Conservation (phyloP, 1,140 invertebrate genomes). For the Harpegnathos saltator region DNA sequence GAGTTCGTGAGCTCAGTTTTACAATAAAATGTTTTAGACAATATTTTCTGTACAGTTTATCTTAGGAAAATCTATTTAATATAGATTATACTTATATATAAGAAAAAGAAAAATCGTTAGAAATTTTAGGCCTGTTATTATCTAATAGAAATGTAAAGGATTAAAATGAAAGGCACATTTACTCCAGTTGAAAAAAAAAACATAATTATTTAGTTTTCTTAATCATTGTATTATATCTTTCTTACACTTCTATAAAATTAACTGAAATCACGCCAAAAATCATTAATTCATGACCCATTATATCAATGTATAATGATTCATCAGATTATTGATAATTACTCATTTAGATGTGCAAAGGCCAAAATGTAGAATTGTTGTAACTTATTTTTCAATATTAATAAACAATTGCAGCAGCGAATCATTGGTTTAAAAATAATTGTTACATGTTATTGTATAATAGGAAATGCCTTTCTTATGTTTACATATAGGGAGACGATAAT, state of each 20-base stretch:
- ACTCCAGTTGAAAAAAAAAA: slow-evolving; percentile 29
- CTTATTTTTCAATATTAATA: slow-evolving; percentile 58
- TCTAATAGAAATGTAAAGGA: slow-evolving; percentile 43
- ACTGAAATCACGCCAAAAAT: slow-evolving; percentile 29
- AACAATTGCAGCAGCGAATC: slow-evolving; percentile 35
- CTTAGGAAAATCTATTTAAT: slow-evolving; percentile 52
- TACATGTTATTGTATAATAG: slow-evolving; percentile 32
- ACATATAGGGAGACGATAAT: neutral
- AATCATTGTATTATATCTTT: slow-evolving; percentile 40
- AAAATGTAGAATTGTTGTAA: slow-evolving; percentile 51
- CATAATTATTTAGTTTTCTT: slow-evolving; percentile 34
- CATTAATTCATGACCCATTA: slow-evolving; percentile 31
- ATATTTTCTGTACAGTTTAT: slow-evolving; percentile 64
- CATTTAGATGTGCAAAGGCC: slow-evolving; percentile 29
- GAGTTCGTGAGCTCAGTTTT: slow-evolving; percentile 34
- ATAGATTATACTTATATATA: slow-evolving; percentile 53
- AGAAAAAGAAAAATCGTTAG: slow-evolving; percentile 33
- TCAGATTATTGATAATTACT: slow-evolving; percentile 23
- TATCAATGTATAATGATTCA: slow-evolving; percentile 15
- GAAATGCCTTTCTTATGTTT: slow-evolving; percentile 17
- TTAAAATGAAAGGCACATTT: slow-evolving; percentile 43
- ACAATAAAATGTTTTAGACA: slow-evolving; percentile 61
- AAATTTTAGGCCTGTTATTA: slow-evolving; percentile 41
- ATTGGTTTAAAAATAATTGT: slow-evolving; percentile 37
- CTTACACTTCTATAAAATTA: slow-evolving; percentile 36